phyloP scores from a whole-genome alignment of 2,113 vertebrate genomes.

The Pachypanchax playfairii region DNA sequence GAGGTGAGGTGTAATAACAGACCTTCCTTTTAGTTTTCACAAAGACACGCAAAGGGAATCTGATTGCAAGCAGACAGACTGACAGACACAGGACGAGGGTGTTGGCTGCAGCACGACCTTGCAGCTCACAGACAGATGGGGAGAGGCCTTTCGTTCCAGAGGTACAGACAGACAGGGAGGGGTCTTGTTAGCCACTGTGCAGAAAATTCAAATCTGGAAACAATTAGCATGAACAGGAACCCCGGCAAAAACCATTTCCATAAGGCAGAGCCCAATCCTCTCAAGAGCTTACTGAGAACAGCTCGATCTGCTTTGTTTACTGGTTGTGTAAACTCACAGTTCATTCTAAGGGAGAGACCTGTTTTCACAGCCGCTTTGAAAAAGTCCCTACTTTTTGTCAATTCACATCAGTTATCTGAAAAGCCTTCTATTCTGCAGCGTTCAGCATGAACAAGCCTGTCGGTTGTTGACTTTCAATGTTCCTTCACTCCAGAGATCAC shows the following conservation, averaged over 20 bases:
- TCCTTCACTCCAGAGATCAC: constrained; percentile 34
- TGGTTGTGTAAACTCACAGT: constrained; percentile 27
- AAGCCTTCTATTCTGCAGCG: constrained; percentile 28
- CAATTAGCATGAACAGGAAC: constrained; percentile 67
- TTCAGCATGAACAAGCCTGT: constrained; percentile 42
- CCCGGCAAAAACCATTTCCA: constrained; percentile 31
- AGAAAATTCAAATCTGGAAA: constrained; percentile 73
- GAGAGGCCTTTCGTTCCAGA: constrained; percentile 64
- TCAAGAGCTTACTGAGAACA: constrained; percentile 29
- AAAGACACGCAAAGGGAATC: constrained; percentile 9
- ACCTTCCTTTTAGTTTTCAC: constrained; percentile 25
- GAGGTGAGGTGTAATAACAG: no score
- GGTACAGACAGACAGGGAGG: constrained; percentile 72
- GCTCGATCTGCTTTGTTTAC: constrained; percentile 29
- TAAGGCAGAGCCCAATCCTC: constrained; percentile 29
- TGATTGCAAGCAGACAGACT: constrained; percentile 43
- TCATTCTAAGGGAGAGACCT: constrained; percentile 39
- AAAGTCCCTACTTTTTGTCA: constrained; percentile 34
- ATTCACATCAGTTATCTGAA: constrained; percentile 47
- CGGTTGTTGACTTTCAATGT: constrained; percentile 50
- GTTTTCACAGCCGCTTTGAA: constrained; percentile 53
- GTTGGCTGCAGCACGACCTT: constrained; percentile 65
- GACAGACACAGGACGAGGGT: constrained; percentile 32
- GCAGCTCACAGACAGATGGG: constrained; percentile 54
- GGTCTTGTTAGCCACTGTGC: constrained; percentile 61